Percentiles rank a stretch among this genome's conserved stretches.
Conservation (phyloP, 2,113 vertebrate species). For the Oreochromis spilurus region DNA sequence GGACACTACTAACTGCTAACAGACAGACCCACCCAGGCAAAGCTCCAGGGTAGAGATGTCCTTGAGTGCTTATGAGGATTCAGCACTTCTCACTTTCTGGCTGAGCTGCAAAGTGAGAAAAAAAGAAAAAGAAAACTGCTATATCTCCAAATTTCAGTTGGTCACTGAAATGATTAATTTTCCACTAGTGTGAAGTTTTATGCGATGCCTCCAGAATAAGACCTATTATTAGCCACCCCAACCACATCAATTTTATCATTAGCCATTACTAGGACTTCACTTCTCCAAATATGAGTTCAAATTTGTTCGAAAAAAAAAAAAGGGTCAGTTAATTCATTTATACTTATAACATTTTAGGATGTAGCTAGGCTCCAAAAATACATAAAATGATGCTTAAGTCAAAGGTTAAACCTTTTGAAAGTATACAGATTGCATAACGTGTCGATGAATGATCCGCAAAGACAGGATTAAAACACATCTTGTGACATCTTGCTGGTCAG, state of each 20-base stretch:
- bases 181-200: background rate
- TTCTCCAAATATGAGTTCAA: background rate
- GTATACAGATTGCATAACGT: background rate
- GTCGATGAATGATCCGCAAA: background rate
- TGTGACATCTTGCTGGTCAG: background rate
- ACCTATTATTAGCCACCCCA: background rate
- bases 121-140: background rate
- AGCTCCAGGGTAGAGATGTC: conserved; percentile 53
- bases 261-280: background rate
- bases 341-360: background rate
- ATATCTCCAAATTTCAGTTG: conserved; percentile 24
- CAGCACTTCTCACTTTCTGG: conserved; percentile 39
- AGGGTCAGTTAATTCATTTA: background rate
- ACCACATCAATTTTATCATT: background rate
- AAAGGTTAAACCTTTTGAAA: background rate
- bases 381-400: background rate
- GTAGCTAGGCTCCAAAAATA: background rate
- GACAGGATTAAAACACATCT: background rate
- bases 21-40: conserved; percentile 60
- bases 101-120: conserved; percentile 9
- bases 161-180: conserved; percentile 19
- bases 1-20: conserved; percentile 56
- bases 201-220: background rate
- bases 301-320: background rate
- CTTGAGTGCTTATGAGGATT: conserved; percentile 57